These are phyloP conservation scores for Myotis planiceps DNA, from an alignment of 2,797 vertebrate species.

Conservation along the genomic window DNA sequence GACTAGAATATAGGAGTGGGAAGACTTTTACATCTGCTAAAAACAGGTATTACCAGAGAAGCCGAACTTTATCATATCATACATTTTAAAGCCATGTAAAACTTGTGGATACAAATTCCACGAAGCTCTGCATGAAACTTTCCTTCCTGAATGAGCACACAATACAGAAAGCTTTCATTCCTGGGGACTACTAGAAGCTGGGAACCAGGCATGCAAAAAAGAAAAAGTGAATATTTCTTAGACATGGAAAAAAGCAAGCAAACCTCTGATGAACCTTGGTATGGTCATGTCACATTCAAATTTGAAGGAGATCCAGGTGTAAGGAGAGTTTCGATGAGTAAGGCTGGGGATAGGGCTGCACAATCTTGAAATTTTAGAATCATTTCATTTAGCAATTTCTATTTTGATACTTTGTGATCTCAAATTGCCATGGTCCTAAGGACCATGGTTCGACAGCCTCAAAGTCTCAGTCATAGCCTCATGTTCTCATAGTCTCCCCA, in stretches of 20 bases:
- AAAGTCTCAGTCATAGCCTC: neutral
- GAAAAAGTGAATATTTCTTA: neutral
- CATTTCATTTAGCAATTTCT: neutral
- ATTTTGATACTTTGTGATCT: neutral
- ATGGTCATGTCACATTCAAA: neutral
- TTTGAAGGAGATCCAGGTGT: neutral
- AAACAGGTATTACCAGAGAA: neutral
- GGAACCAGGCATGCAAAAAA: neutral
- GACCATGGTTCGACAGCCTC: neutral
- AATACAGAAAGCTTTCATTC: neutral
- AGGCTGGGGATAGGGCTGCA: neutral
- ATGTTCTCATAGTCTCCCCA: neutral
- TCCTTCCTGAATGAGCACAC: neutral
- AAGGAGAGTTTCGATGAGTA: neutral
- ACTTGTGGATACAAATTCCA: neutral
- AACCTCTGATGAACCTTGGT: neutral
- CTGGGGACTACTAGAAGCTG: neutral
- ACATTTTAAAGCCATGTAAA: neutral
- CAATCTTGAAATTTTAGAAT: neutral
- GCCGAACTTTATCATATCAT: neutral
- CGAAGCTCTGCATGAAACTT: neutral
- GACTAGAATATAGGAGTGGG: neutral
- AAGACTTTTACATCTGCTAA: neutral
- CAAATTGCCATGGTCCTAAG: neutral
- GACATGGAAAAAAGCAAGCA: neutral